A percentile compares a stretch with the other conserved stretches of the same genome.
phyloP scores from a whole-genome alignment of 2,888 invertebrate species.

The Apantesis nais region DNA sequence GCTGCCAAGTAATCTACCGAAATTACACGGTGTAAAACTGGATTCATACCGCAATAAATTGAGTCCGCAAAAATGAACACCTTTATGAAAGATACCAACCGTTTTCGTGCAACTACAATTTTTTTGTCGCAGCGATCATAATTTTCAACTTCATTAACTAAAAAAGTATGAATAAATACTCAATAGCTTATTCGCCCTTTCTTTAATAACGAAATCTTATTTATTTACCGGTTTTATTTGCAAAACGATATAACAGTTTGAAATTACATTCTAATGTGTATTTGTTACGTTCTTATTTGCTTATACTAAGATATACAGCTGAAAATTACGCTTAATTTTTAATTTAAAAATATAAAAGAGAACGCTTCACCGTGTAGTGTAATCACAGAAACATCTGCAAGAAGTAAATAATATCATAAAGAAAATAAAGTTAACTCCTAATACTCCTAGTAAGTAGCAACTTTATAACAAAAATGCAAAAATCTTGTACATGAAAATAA shows the following conservation, averaged over 20 bases:
- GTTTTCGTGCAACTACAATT: constrained; percentile 1
- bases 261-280: background rate
- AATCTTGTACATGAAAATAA: no score
- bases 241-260: no score
- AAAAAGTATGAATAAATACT: background rate
- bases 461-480: no score
- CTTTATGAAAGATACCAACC: constrained; percentile 8
- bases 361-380: background rate
- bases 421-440: no score
- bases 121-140: background rate
- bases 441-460: no score
- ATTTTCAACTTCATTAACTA: background rate
- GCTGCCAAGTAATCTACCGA: constrained; percentile 66
- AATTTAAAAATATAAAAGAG: background rate
- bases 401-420: no score
- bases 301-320: background rate
- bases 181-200: background rate
- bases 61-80: constrained; percentile 37
- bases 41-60: constrained; percentile 54
- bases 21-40: constrained; percentile 64
- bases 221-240: no score
- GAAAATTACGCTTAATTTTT: background rate
- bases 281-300: background rate
- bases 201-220: background rate
- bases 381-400: no score